Percentiles rank a stretch among this genome's conserved stretches.
Conservation (phyloP, 1,140 invertebrate species). For the Magallana gigas region DNA sequence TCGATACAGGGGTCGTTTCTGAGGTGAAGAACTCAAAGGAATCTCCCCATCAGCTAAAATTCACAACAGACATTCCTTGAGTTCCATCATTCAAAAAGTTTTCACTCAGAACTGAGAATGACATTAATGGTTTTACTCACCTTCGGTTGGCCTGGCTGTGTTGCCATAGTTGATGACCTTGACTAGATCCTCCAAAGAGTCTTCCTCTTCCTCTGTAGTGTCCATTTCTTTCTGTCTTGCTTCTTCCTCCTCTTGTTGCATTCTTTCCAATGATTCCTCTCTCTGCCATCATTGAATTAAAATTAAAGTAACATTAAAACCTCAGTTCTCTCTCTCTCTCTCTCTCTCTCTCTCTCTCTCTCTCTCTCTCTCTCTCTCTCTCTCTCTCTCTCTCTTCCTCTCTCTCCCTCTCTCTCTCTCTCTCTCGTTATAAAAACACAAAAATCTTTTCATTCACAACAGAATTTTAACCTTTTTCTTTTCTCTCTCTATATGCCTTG, state of each 20-base stretch:
- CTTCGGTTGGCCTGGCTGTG: not conserved
- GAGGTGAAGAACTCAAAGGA: not conserved
- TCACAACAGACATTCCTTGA: not conserved
- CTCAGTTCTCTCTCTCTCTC: not conserved
- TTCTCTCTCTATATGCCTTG: conserved; percentile 62
- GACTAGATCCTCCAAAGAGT: conserved; percentile 26
- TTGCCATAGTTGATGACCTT: conserved; percentile 24
- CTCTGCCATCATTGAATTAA: not conserved
- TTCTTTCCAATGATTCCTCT: conserved; percentile 6
- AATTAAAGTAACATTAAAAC: too few relatives aligned
- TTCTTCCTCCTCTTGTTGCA: not conserved
- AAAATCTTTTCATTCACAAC: not conserved
- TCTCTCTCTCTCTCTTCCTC: conserved; percentile 12
- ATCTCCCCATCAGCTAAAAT: not conserved
- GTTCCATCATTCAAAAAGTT: not conserved
- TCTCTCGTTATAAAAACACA: not conserved
- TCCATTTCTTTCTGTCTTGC: not conserved
- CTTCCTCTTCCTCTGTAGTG: conserved; percentile 42
- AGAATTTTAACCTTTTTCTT: conserved; percentile 46
- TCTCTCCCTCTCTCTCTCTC: not conserved
- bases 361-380: not conserved
- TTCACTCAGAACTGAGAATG: not conserved
- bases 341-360: conserved; percentile 5
- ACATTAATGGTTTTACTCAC: not conserved
- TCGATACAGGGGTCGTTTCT: not conserved